Base-by-base conservation (phyloP, 2,888 invertebrate genomes). In the Toxonevra muliebris region DNA sequence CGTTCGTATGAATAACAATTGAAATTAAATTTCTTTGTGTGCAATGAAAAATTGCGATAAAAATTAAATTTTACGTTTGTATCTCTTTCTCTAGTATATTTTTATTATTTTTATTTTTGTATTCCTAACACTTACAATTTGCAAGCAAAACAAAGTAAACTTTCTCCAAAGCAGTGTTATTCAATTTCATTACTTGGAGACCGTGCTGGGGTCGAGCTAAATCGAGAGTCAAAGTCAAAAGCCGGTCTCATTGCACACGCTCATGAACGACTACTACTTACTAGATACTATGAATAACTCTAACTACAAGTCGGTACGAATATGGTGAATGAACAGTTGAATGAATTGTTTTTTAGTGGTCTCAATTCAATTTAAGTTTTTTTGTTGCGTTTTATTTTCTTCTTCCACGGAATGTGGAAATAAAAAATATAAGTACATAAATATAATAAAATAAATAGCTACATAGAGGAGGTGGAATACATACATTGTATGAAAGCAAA, bases 161-260 rank as follows among this genome's bases (percentile, higher is more conserved):
- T 65, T 65, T 65, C 65, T 65, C 65, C 20, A 42, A 30, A 58
- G 52, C 52, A n/a, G 59, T 4, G 30, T 58, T 19, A 59, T 65
- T 50, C 52, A 65, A 65, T 59, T 58, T 65, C 58, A 58, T 58
- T 65, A 65, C 65, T 59, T 43, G 52, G 20, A 52, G 50, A 58
- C 52, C 40, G 11, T 17, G 41, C 50, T 41, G 45, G 52, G 58
- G 30, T 52, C 7, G 30, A 30, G 7, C 30, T 7, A 30, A 30
- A 30, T 7, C 30, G 30, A 7, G 30, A 30, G 30, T n/a, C 30
- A 30, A 30, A 30, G 30, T 30, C 30, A 30, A 30, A 30, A 30
- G 30, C 30, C 30, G 30, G 30, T 30, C 30, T 30, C 30, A 30
- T 4, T 30, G 30, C 7, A 30, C 2, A 30, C 30, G 30, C 30